Percentiles rank a stretch among this genome's conserved stretches.
phyloP scores from a whole-genome alignment of 2,888 invertebrate genomes.

The Adela reaumurella region DNA sequence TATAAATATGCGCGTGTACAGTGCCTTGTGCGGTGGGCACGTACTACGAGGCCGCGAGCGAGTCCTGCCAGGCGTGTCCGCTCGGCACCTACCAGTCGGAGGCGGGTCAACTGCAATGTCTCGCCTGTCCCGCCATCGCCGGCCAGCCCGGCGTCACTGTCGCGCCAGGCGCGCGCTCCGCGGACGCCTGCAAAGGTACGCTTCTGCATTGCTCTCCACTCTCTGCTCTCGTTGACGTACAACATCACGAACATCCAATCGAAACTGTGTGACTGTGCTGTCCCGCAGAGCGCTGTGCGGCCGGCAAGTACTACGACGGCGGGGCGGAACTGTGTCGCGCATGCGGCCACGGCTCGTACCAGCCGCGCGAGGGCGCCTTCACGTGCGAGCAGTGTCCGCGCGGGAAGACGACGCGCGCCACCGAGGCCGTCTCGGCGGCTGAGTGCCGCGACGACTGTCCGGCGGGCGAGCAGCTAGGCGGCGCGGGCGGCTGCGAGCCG shows the following conservation, averaged over 20 bases:
- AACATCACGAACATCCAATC: too few species aligned
- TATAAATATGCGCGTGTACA: constrained; percentile 23
- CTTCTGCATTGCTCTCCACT: too few species aligned
- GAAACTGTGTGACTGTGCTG: not conserved
- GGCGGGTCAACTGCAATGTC: constrained; percentile 85
- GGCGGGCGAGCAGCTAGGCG: constrained; percentile 75
- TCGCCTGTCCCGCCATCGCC: constrained; percentile 83
- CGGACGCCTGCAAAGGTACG: constrained; percentile 82
- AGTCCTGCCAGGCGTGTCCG: constrained; percentile 79
- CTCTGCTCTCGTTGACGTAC: too few species aligned
- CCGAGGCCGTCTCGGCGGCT: constrained; percentile 81
- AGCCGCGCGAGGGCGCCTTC: constrained; percentile 87
- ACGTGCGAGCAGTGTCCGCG: constrained; percentile 83
- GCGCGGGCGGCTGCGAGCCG: constrained; percentile 87
- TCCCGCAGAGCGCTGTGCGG: constrained; percentile 78
- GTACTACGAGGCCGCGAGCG: constrained; percentile 72
- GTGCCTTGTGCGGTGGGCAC: constrained; percentile 92
- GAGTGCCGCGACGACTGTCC: constrained; percentile 91
- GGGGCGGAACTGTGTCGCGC: constrained; percentile 83
- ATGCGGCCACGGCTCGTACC: constrained; percentile 93
- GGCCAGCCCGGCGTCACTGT: constrained; percentile 88
- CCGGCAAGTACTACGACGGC: constrained; percentile 91
- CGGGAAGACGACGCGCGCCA: constrained; percentile 87
- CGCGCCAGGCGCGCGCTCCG: constrained; percentile 81
- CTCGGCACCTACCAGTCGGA: constrained; percentile 92